These are phyloP conservation scores for Cryptotis parvus DNA, from an alignment of 2,113 vertebrate genomes.

Conservation along the genomic window DNA sequence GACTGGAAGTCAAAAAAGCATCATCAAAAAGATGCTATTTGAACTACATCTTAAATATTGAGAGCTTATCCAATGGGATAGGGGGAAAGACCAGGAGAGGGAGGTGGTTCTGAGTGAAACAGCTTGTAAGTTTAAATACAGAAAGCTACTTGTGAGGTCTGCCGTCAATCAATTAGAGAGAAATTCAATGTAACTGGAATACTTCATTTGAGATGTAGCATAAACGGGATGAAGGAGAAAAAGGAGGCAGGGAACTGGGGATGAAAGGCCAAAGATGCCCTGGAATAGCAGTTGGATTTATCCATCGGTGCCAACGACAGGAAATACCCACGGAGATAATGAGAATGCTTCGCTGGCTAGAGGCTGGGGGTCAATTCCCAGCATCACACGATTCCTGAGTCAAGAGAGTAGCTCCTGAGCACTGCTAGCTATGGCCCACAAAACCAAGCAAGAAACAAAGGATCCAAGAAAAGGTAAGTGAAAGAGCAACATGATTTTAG, in stretches of 20 bases:
- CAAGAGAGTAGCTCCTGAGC: too few relatives aligned
- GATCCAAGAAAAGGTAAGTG: not conserved
- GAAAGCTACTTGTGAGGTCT: not conserved
- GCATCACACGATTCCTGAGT: too few relatives aligned
- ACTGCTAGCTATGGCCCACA: too few relatives aligned
- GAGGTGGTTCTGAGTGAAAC: not conserved
- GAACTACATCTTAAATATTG: constrained; percentile 50
- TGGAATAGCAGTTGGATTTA: constrained; percentile 32
- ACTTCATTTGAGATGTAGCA: not conserved
- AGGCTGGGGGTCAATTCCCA: too few relatives aligned
- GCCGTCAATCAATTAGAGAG: constrained; percentile 9
- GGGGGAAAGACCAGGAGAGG: not conserved
- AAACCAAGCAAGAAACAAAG: too few relatives aligned
- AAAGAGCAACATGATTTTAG: constrained; percentile 51
- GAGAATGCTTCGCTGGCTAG: too few relatives aligned
- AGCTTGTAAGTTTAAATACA: constrained; percentile 13
- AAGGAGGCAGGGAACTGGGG: not conserved
- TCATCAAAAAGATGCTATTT: constrained; percentile 56
- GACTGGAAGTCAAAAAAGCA: not conserved
- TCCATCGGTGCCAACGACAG: not conserved
- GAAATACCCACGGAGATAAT: too few relatives aligned
- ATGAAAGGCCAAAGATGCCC: constrained; percentile 2
- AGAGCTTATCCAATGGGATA: not conserved
- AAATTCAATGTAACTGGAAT: constrained; percentile 13
- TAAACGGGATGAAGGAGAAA: not conserved